Base-by-base conservation (phyloP, 2,113 vertebrate species). In the Lepus europaeus region DNA sequence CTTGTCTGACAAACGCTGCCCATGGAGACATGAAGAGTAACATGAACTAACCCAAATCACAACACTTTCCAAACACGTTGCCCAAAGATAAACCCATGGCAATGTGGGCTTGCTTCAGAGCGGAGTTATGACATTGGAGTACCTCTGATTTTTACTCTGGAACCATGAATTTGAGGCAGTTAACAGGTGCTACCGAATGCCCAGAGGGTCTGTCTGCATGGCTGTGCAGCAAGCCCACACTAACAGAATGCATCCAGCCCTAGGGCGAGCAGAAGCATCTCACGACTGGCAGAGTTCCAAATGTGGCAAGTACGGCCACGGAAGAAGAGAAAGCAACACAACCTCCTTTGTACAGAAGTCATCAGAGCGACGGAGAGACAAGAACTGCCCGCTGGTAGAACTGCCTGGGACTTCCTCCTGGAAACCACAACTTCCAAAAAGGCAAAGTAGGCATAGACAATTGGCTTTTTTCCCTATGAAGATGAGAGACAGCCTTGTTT, bases 1-100 rank as follows among this genome's bases (percentile, higher is more conserved):
- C 61, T 92, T 90, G 84, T 94, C 81, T 96, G 90, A 94, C 68
- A 87, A 78, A 69, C 45, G 72, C 36, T 87, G 39, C 72, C 56
- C 51, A 45, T 0, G 8, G 94, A 89, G 87, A 61, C 53, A 84
- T 31, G n/a, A 72, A 86, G 8, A 68, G 27, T 72, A 82, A 76
- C 17, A 36, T 31, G 17, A 23, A 53, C 39, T 39, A 94, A 72
- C 49, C n/a, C 79, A 80, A 78, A 89, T 49, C 29, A n/a, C 53
- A 49, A 17, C 8, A 20, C 49, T 53, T 89, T 86, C 59, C 85
- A 90, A 94, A 51, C 83, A n/a, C 76, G n/a, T 83, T 83, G 22
- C 22, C 66, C 78, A 73, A 69, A 81, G n/a, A 31, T 56, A 39
- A 95, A 91, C 25, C 13, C 9, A 22, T 49, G 29, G 53, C 69